Base-by-base conservation (phyloP, 2,113 vertebrate species). In the Antechinus stuartii region DNA sequence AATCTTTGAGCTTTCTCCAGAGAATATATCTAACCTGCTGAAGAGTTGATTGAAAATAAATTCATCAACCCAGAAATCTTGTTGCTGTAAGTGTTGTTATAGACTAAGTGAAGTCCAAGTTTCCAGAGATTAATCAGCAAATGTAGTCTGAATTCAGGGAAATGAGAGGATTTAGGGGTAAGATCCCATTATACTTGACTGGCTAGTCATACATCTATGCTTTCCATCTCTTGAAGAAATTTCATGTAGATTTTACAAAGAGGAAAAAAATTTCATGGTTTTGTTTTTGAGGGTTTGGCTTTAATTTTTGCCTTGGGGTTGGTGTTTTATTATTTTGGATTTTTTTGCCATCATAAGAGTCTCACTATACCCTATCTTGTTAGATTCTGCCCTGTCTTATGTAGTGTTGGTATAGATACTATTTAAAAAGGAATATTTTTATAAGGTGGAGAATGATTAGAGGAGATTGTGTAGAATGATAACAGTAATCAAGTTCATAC, bases 1-100 rank as follows among this genome's bases (percentile, higher is more conserved):
- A 97, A 97, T 93, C 26, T 47, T n/a, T 92, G 30, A 94, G 23
- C 53, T 46, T 96, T 55, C 2, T 16, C 91, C 52, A 46, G 68
- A 92, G 84, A 22, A 47, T 90, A 68, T 35, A 68, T 68, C 90
- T 61, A 94, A 46, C 1, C 91, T 90, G 57, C 57, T 35, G 3
- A 68, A 54, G 76, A 96, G 52, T 90, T n/a, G 52, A n/a, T 22
- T 14, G 6, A 54, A 95, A 76, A 53, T 42, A 90, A 91, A 27
- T 3, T 42, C 54, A 53, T 10, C 16, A 14, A 95, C 91, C 14
- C 2, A 23, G 91, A 3, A 91, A 96, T 54, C 30, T 68, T 68
- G 57, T 68, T 68, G 57, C 3, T 35, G 1, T 68, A 14, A 30
- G 4, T 68, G 57, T 16, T 68, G 30, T 14, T 30, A 68, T 23